phyloP scores from a whole-genome alignment of 1,140 invertebrate species.

The Plectrocnemia conspersa region DNA sequence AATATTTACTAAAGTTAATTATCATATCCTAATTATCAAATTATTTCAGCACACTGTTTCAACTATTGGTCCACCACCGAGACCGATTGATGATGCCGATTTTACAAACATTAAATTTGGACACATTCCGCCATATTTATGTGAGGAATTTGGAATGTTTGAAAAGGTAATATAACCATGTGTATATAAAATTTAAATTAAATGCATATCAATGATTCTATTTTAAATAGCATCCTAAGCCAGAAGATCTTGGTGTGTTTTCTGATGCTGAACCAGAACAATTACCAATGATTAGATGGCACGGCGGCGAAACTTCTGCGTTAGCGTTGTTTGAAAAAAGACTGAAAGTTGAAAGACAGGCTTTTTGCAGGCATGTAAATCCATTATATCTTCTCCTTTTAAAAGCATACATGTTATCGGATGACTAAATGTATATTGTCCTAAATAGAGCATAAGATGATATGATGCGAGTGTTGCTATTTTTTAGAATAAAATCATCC shows the following conservation, averaged over 20 bases:
- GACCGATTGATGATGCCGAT: constrained; percentile 52
- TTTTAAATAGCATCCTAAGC: constrained; percentile 46
- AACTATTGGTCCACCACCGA: constrained; percentile 58
- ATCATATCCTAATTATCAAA: not conserved
- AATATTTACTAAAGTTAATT: not conserved
- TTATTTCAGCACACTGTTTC: constrained; percentile 54
- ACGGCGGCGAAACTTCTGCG: constrained; percentile 65
- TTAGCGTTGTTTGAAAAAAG: constrained; percentile 53
- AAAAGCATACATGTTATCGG: no score
- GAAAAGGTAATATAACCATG: constrained; percentile 40
- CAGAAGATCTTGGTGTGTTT: constrained; percentile 57
- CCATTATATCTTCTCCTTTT: no score
- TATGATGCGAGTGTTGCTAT: no score
- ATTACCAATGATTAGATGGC: constrained; percentile 51
- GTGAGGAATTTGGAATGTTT: constrained; percentile 47
- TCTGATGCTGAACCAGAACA: constrained; percentile 44
- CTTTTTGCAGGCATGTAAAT: constrained; percentile 48
- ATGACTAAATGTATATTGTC: no score
- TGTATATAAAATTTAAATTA: constrained; percentile 6
- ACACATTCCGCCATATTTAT: constrained; percentile 44
- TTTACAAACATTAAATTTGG: constrained; percentile 52
- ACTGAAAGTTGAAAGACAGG: constrained; percentile 54
- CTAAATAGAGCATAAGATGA: no score
- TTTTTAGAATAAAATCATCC: no score
- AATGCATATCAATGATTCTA: not conserved